These are phyloP conservation scores for Watsonalla cultraria DNA, from an alignment of 2,888 invertebrate genomes.

Conservation along the genomic window DNA sequence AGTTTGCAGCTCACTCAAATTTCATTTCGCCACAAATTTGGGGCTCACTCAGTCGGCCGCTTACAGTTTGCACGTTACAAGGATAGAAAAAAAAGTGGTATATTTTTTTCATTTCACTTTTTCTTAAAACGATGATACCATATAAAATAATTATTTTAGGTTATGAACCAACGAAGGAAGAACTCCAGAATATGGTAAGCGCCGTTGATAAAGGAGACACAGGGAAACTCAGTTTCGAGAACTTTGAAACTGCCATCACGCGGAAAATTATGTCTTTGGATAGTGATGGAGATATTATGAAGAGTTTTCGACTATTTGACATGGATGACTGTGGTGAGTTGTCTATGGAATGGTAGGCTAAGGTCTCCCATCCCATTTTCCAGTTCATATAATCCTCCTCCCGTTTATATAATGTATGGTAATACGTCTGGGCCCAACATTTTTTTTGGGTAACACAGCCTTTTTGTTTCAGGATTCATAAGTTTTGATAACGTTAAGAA, in stretches of 20 bases:
- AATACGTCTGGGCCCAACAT: no score
- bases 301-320: constrained; percentile 69
- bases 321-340: constrained; percentile 48
- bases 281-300: constrained; percentile 67
- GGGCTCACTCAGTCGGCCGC: no score
- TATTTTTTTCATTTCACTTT: no score
- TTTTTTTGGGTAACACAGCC: neutral
- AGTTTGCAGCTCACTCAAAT: no score
- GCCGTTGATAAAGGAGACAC: constrained; percentile 61
- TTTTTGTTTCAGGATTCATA: constrained; percentile 44
- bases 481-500: constrained; percentile 61
- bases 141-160: constrained; percentile 30
- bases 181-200: constrained; percentile 60
- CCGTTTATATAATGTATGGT: no score
- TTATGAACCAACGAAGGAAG: constrained; percentile 68
- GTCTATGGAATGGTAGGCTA: neutral
- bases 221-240: constrained; percentile 66
- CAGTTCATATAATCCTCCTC: no score
- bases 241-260: constrained; percentile 69
- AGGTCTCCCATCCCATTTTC: no score
- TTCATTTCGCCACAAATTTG: no score
- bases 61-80: no score
- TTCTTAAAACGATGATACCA: neutral
- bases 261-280: constrained; percentile 66
- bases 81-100: neutral